Evolutionary conservation across 2,797 vertebrate genomes (phyloP).

Genomic region (Eulemur rubriventer): DNA sequence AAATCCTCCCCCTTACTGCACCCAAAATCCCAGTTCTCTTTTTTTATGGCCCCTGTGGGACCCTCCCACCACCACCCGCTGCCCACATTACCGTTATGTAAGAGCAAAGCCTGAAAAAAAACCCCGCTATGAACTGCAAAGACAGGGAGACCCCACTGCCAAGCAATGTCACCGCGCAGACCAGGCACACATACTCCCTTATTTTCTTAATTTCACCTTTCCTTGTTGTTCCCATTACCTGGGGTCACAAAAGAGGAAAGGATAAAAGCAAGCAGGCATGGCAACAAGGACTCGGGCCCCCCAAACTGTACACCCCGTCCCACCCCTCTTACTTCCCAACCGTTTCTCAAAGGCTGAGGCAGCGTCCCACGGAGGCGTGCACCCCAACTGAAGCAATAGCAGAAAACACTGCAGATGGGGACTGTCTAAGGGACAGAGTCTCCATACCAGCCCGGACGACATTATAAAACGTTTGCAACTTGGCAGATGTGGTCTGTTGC

Average conservation of each 20-base stretch:
- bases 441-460: not conserved
- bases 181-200: not conserved
- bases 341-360: not conserved
- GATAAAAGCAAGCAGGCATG: not conserved
- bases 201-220: conserved; percentile 37
- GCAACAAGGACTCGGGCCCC: not conserved
- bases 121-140: not conserved
- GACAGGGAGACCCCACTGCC: not conserved
- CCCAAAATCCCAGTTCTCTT: not conserved
- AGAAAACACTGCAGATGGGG: not conserved
- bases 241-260: not conserved
- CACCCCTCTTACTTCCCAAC: not conserved
- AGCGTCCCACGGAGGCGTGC: not conserved
- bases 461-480: not conserved
- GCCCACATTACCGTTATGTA: not conserved
- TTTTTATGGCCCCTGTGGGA: not conserved
- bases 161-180: not conserved
- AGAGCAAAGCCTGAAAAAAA: not conserved
- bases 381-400: not conserved
- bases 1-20: not conserved
- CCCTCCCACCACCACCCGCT: not conserved
- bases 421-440: not conserved
- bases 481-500: not conserved
- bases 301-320: fast-evolving
- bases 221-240: not conserved